These are phyloP conservation scores for Meloe dianella DNA, from an alignment of 2,888 invertebrate genomes.

Conservation along the genomic window DNA sequence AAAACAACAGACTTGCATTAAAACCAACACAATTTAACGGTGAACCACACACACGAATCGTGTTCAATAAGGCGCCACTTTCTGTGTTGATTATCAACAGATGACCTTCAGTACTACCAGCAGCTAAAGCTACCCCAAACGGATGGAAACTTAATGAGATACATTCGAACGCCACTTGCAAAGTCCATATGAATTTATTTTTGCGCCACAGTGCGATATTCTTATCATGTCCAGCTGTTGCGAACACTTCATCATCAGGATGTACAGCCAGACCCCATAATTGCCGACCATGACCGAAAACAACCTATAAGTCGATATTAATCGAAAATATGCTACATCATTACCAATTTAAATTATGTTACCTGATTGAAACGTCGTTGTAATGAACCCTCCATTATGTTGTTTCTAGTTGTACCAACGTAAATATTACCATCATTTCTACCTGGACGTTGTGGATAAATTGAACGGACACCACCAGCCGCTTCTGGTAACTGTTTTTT, in stretches of 20 bases:
- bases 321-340: background rate
- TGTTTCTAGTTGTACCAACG: conserved; percentile 88
- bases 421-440: conserved; percentile 90
- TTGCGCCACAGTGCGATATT: conserved; percentile 90
- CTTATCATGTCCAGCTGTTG: conserved; percentile 91
- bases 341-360: conserved; percentile 20
- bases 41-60: conserved; percentile 85
- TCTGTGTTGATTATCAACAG: conserved; percentile 85
- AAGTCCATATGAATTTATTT: conserved; percentile 85
- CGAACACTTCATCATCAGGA: conserved; percentile 89
- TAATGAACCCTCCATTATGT: conserved; percentile 87
- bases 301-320: conserved; percentile 62
- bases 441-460: conserved; percentile 87
- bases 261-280: conserved; percentile 88
- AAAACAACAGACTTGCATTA: conserved; percentile 75
- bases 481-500: conserved; percentile 76
- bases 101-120: conserved; percentile 90
- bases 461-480: conserved; percentile 86
- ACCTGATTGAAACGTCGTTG: conserved; percentile 86
- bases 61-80: conserved; percentile 83
- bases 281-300: conserved; percentile 88
- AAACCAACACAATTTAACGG: conserved; percentile 86
- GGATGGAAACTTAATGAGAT: conserved; percentile 88
- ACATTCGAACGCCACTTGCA: conserved; percentile 87
- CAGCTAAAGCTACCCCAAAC: conserved; percentile 83